Base-by-base conservation (phyloP, 2,113 vertebrate species). In the Aphyosemion australe region DNA sequence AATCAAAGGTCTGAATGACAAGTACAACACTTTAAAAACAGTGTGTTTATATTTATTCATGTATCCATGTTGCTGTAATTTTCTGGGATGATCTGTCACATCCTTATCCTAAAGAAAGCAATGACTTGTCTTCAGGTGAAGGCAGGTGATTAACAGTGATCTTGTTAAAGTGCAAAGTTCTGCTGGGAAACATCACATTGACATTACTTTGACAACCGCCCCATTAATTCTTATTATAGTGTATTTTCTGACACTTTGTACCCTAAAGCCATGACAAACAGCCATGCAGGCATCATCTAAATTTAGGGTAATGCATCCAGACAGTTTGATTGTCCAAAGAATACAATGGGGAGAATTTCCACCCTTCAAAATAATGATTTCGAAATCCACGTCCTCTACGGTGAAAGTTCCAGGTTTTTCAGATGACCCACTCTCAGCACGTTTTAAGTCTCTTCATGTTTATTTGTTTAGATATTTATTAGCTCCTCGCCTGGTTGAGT, bases 381-480 rank as follows among this genome's bases (percentile, higher is more conserved):
- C 4, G 56, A 70, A 63, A 50, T 5, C 8, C 12, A 58, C 15
- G 7, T 43, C 61, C 42, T 49, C 43, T 2, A 2, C n/a, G 19
- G 4, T 49, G 55, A 67, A 21, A 16, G 43, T 62, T 71, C 62
- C 45, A 20, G 49, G 43, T 51, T 62, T 72, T n/a, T 51, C 37
- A 66, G 61, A 76, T 52, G 26, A 76, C 37, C 43, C 6, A 41
- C 41, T 48, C 47, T 55, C 31, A 32, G 55, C 53, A 52, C n/a
- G 13, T 78, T 69, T 58, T 50, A 63, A 65, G 61, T 70, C 65
- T 71, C 8, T 60, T 41, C 18, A 26, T 26, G 26, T 31, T 43
- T 31, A 32, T 76, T 50, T 65, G 13, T 69, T 60, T 65, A 55
- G 65, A 58, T 31, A 53, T 76, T 65, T 32, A 65, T 80, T 75